A percentile compares a stretch with the other conserved stretches of the same genome.
phyloP scores from a whole-genome alignment of 2,888 invertebrate genomes.

The Helicoverpa assulta region DNA sequence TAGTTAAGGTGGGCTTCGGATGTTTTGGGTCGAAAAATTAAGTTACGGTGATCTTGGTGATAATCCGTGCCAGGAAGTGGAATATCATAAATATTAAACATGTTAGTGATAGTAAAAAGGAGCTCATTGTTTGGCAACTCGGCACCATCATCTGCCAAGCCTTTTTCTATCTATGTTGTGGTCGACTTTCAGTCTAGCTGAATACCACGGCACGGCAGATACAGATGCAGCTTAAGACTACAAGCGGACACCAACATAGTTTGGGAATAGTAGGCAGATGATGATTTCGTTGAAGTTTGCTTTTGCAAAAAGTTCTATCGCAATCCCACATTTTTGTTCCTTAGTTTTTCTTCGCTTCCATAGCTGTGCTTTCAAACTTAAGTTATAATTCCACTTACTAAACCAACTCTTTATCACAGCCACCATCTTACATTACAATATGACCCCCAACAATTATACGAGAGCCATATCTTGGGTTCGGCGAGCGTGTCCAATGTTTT shows the following conservation, averaged over 20 bases:
- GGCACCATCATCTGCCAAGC: too few relatives aligned
- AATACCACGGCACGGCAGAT: too few relatives aligned
- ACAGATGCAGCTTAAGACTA: too few relatives aligned
- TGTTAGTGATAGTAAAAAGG: too few relatives aligned
- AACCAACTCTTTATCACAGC: not conserved
- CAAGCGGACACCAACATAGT: too few relatives aligned
- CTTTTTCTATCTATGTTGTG: too few relatives aligned
- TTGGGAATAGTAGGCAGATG: too few relatives aligned
- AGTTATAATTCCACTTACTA: not conserved
- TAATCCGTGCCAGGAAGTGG: not conserved
- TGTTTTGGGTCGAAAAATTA: slow-evolving; percentile 3
- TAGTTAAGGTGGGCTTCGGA: slow-evolving; percentile 40
- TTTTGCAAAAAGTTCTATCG: not conserved
- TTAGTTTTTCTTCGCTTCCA: too few relatives aligned
- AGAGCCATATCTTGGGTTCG: slow-evolving; percentile 61
- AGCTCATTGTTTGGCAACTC: too few relatives aligned
- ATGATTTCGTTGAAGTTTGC: not conserved
- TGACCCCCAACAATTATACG: slow-evolving; percentile 47
- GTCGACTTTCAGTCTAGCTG: too few relatives aligned
- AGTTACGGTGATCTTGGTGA: not conserved
- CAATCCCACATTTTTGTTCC: too few relatives aligned
- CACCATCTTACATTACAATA: slow-evolving; percentile 25
- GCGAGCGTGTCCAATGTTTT: slow-evolving; percentile 82
- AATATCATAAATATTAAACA: not conserved
- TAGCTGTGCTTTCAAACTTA: too few relatives aligned